Evolutionary conservation across 2,888 invertebrate species (phyloP).

Genomic region (Megastigmus dorsalis): DNA sequence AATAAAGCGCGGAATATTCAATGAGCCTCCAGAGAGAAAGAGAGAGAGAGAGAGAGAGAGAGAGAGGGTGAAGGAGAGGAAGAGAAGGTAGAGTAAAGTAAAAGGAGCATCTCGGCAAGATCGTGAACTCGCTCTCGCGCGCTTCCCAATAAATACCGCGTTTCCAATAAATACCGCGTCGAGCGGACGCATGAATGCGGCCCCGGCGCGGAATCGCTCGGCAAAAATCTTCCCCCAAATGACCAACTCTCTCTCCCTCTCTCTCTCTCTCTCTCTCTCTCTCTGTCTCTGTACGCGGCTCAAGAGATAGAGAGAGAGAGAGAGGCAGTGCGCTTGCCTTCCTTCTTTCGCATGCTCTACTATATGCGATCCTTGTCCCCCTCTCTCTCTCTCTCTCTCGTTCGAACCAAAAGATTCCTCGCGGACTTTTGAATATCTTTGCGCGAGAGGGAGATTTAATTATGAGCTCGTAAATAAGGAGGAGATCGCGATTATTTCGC

Average conservation of each 20-base stretch:
- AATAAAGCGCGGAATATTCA: slow-evolving; percentile 70
- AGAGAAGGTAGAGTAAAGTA: slow-evolving; percentile 8
- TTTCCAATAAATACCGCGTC: slow-evolving; percentile 70
- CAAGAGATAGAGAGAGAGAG: slow-evolving; percentile 29
- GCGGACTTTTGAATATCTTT: slow-evolving; percentile 61
- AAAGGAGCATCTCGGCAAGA: slow-evolving; percentile 35
- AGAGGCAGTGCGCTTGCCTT: slow-evolving; percentile 59
- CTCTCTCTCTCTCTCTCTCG: background rate
- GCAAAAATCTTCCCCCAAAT: slow-evolving; percentile 66
- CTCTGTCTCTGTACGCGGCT: too few species aligned
- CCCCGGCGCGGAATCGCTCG: slow-evolving; percentile 56
- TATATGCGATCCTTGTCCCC: too few species aligned
- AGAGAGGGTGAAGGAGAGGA: slow-evolving; percentile 42
- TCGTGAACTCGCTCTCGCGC: slow-evolving; percentile 43
- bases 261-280: too few species aligned
- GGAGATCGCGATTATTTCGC: slow-evolving; percentile 49
- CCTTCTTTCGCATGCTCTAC: too few species aligned
- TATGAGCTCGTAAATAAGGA: slow-evolving; percentile 51
- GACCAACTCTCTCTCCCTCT: too few species aligned
- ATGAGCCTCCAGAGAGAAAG: slow-evolving; percentile 62
- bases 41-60: slow-evolving; percentile 53
- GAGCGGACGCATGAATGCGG: slow-evolving; percentile 71
- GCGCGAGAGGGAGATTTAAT: slow-evolving; percentile 48
- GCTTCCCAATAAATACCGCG: slow-evolving; percentile 56
- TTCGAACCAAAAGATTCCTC: slow-evolving; percentile 64